A percentile compares a stretch with the other conserved stretches of the same genome.
These are phyloP conservation scores for Platycercus adscitus DNA, from an alignment of 2,113 vertebrate genomes.

Conservation along the genomic window DNA sequence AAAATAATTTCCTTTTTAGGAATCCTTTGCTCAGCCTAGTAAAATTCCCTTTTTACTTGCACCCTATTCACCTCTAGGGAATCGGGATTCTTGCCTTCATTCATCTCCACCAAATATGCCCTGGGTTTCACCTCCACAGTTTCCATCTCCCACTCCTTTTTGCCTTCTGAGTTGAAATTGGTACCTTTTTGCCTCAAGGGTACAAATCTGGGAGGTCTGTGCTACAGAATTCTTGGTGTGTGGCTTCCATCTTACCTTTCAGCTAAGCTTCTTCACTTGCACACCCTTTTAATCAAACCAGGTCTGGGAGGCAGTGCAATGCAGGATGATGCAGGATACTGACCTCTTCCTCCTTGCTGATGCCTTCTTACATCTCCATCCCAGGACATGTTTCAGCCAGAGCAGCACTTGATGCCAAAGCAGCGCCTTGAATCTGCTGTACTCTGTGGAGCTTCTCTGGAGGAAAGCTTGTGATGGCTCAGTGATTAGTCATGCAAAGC, in stretches of 20 bases:
- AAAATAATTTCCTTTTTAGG: slow-evolving; percentile 35
- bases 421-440: not conserved
- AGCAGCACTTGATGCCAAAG: not conserved
- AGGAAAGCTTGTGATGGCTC: not conserved
- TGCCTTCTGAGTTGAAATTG: not conserved
- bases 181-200: not conserved
- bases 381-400: not conserved
- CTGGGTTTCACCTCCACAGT: not conserved
- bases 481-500: not conserved
- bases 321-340: not conserved
- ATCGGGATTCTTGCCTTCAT: not conserved
- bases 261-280: not conserved
- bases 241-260: not conserved
- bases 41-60: not conserved
- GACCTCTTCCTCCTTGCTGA: not conserved
- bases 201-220: not conserved
- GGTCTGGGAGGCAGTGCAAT: not conserved
- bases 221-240: not conserved
- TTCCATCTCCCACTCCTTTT: not conserved
- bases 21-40: not conserved
- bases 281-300: not conserved
- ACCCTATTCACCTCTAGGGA: not conserved
- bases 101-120: not conserved
- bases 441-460: not conserved
- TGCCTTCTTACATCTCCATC: not conserved